A percentile compares a stretch with the other conserved stretches of the same genome.
These are phyloP conservation scores for Leucoraja erinaceus DNA, from an alignment of 2,113 vertebrate genomes.

Conservation along the genomic window DNA sequence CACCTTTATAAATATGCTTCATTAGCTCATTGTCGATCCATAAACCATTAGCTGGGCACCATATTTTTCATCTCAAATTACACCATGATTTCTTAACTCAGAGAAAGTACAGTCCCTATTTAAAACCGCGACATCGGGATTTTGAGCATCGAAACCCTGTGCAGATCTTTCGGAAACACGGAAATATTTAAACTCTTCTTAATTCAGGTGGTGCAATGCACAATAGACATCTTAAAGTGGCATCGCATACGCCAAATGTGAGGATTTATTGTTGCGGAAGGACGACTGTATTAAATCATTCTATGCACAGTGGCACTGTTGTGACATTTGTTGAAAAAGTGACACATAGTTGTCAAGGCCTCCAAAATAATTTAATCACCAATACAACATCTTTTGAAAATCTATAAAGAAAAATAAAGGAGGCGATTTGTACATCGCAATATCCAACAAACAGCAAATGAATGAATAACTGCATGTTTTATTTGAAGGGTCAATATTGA, in stretches of 20 bases:
- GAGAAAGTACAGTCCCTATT: not conserved
- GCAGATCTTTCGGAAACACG: not conserved
- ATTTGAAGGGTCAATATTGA: not conserved
- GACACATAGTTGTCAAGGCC: not conserved
- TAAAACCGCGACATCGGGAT: not conserved
- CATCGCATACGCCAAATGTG: not conserved
- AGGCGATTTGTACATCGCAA: not conserved
- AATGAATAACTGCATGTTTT: not conserved
- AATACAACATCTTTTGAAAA: not conserved
- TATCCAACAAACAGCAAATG: not conserved
- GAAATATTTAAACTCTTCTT: not conserved
- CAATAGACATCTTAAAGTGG: not conserved
- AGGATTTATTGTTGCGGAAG: not conserved
- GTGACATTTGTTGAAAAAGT: not conserved
- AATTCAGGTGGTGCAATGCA: not conserved
- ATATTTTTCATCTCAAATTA: not conserved
- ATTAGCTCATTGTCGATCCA: not conserved
- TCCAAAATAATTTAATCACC: not conserved
- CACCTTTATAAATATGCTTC: not conserved
- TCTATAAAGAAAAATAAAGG: not conserved
- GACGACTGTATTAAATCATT: not conserved
- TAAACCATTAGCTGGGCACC: not conserved
- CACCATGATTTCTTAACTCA: not conserved
- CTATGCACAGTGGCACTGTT: not conserved
- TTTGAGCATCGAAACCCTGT: not conserved